Evolutionary conservation across 2,113 vertebrate genomes (phyloP), one percentile per base, ranked within the genome.

Genomic region (Pao palembangensis): DNA sequence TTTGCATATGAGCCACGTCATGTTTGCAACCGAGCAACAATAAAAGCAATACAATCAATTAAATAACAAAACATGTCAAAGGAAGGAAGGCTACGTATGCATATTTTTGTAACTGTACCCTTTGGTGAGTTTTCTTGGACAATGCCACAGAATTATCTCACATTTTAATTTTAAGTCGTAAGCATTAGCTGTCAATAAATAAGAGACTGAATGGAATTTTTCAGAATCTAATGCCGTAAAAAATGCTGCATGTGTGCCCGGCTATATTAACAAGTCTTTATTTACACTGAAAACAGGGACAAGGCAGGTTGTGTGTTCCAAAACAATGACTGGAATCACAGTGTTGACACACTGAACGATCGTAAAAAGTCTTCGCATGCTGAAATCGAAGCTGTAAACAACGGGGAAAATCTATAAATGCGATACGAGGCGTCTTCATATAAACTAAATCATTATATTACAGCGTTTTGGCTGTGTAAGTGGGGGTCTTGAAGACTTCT

Each of bases 271-370:
- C 61, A 86, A 89, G 56, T 87, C 72, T 76, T 85, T 93, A 92
- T 94, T 91, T 93, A 93, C 93, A 86, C 83, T 80, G 46, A 76
- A 74, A 84, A 87, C 56, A 76, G 52, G 78, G 86, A 91, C 89
- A 90, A 92, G 86, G 81, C 86, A 85, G 74, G 71, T 62, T 61
- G 79, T 77, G 66, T 68, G 50, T 71, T 74, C 68, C 28, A 72
- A 52, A 13, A 46, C 41, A 64, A 50, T 65, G 54, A 59, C 65
- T 49, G 52, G 61, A 54, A 7, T 60, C 54, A 67, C 76, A 80
- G 34, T 11, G 34, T 38, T 38, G 34, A 38, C 34, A 54, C 43
- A 28, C 5, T 6, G 51, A 75, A 73, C 75, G 53, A 25, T 41
- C 38, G 54, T 6, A 51, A 75, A 74, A 71, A 67, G 2, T 0